A percentile compares a stretch with the other conserved stretches of the same genome.
Conservation (phyloP, 2,888 invertebrate species). For the Phyto melanocephala region DNA sequence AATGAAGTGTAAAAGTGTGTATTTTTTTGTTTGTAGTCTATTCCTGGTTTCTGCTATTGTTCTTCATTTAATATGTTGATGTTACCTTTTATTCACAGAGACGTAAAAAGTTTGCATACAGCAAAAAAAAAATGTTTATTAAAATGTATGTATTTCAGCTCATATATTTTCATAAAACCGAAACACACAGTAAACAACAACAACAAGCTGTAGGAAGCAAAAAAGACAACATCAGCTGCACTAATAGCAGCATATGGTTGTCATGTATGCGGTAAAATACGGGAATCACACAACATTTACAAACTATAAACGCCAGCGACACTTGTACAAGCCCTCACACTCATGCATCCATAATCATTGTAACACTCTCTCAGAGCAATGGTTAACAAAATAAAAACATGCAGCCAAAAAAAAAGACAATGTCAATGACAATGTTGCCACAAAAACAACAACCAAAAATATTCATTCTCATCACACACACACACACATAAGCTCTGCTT, state of each 20-base stretch:
- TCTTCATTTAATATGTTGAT: background rate
- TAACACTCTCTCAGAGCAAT: background rate
- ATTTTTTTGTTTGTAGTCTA: background rate
- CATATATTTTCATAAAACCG: constrained; percentile 23
- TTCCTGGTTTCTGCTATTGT: background rate
- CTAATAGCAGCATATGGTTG: constrained; percentile 43
- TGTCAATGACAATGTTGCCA: constrained; percentile 58
- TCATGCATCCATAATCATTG: background rate
- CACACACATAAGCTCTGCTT: background rate
- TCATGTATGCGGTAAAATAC: constrained; percentile 56
- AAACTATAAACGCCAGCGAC: no score
- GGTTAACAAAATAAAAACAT: constrained; percentile 19
- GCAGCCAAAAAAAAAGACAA: constrained; percentile 43
- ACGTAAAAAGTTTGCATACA: background rate
- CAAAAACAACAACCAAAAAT: constrained; percentile 15
- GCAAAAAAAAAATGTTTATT: background rate
- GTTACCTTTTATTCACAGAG: background rate
- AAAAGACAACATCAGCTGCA: constrained; percentile 19
- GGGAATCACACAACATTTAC: constrained; percentile 22
- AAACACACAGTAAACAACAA: background rate
- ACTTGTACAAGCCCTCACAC: no score
- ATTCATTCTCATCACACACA: background rate
- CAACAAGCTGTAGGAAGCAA: background rate
- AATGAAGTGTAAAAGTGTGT: background rate
- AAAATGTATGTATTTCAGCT: background rate